Percentiles rank a stretch among this genome's conserved stretches.
Conservation (phyloP, 2,888 invertebrate species). For the Eurois occulta region DNA sequence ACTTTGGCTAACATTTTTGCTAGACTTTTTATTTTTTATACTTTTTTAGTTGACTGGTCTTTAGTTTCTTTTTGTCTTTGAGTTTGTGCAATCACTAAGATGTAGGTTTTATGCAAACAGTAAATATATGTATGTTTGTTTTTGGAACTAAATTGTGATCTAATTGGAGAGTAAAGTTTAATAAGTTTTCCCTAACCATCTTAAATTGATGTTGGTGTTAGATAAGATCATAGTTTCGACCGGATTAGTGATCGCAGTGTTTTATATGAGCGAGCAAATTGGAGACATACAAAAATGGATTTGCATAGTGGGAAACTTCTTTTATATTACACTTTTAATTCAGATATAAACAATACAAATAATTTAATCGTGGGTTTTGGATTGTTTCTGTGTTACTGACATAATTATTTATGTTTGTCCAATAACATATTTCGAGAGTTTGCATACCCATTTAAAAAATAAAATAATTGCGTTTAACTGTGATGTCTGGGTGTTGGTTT, state of each 20-base stretch:
- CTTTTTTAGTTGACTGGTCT: conserved; percentile 43
- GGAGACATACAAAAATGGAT: background rate
- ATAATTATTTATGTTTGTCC: conserved; percentile 58
- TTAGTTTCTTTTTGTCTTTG: conserved; percentile 41
- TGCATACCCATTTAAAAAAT: conserved; percentile 66
- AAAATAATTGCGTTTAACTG: conserved; percentile 77
- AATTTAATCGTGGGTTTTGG: conserved; percentile 55
- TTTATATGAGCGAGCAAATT: background rate
- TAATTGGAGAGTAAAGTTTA: background rate
- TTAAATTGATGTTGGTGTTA: too few species aligned
- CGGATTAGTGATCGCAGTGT: conserved; percentile 33
- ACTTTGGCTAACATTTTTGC: conserved; percentile 43
- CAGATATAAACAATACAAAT: conserved; percentile 55
- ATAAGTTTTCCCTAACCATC: background rate
- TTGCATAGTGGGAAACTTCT: background rate
- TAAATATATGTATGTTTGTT: conserved; percentile 44
- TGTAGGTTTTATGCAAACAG: conserved; percentile 24
- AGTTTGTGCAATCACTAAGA: conserved; percentile 39
- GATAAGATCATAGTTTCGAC: background rate
- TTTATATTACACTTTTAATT: conserved; percentile 19
- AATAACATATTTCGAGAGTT: conserved; percentile 68
- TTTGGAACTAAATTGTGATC: background rate
- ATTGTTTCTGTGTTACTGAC: conserved; percentile 57
- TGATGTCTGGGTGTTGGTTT: conserved; percentile 87
- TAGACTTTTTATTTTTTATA: conserved; percentile 31